These are phyloP conservation scores for Bubo blakistoni DNA, from an alignment of 2,113 vertebrate genomes.

Conservation along the genomic window DNA sequence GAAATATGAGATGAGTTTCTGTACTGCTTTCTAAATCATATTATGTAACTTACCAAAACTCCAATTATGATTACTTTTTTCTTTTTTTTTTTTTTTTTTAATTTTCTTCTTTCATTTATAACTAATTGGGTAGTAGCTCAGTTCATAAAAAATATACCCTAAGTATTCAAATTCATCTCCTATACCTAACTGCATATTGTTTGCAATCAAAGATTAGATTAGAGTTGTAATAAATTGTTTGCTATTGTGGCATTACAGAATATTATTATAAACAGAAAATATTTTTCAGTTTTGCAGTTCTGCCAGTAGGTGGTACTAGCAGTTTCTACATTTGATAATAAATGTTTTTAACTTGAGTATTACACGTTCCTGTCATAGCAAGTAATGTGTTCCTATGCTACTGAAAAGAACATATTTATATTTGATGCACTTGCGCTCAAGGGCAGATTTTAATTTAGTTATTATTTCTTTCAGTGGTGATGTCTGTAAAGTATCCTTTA, in stretches of 20 bases:
- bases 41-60: neutral
- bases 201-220: neutral
- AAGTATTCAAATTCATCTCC: neutral
- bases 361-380: neutral
- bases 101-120: neutral
- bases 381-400: neutral
- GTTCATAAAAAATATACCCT: neutral
- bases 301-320: constrained; percentile 56
- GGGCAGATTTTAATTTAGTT: neutral
- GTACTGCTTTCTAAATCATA: neutral
- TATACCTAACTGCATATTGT: neutral
- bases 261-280: neutral
- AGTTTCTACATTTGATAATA: constrained; percentile 29
- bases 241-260: neutral
- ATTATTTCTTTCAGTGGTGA: neutral
- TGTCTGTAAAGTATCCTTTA: neutral
- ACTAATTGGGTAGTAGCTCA: neutral
- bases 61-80: neutral
- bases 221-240: neutral
- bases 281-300: neutral
- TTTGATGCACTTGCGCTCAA: neutral
- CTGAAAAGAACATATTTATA: neutral
- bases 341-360: neutral
- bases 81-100: too few species aligned
- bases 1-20: neutral